Evolutionary conservation across 2,888 invertebrate genomes (phyloP), one percentile per base, ranked within the genome.

Genomic region (Abrostola triplasia): DNA sequence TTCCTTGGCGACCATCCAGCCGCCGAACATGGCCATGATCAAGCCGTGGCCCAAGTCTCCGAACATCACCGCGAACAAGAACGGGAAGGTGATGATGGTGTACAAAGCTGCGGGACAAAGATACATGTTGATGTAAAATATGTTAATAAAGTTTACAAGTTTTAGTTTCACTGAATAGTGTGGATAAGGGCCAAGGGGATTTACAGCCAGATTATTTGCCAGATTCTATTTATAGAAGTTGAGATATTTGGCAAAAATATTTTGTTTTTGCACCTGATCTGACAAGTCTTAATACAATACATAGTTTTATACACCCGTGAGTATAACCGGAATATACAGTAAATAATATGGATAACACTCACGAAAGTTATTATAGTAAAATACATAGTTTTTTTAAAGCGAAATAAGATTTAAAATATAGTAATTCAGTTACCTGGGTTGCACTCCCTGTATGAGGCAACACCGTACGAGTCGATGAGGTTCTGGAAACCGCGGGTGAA

Each of bases 31-130:
- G 5, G 97, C 94, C 96, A 99, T 96, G 73, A 99, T 96, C 11
- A 97, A 47, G 1, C 98, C 99, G 91, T 99, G 99, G 10, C 99
- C 99, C 84, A 97, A 94, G 89, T 99, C 99, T 24, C 99, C 99
- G 90, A 99, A 99, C 99, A 99, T 99, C 81, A 99, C 96, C 52
- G 98, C 98, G 92, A 99, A 99, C 48, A 99, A 92, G 95, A 99
- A 99, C 8, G 99, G 99, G 94, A 99, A 99, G 0, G 98, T 98
- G 73, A 99, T 97, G 84, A 98, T 96, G 24, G 98, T 97, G 92
- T 97, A 98, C 1, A 97, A 95, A 10, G 98, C 98, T 96, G 86
- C 92, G 95, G 47, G 0, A 35, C 54, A 8, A 66, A 54, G 37
- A 36, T 5, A 35, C 0, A 5, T 6, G 12, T 42, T 36, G 4